Base-by-base conservation (phyloP, 2,888 invertebrate genomes). In the Microplitis deprimator region DNA sequence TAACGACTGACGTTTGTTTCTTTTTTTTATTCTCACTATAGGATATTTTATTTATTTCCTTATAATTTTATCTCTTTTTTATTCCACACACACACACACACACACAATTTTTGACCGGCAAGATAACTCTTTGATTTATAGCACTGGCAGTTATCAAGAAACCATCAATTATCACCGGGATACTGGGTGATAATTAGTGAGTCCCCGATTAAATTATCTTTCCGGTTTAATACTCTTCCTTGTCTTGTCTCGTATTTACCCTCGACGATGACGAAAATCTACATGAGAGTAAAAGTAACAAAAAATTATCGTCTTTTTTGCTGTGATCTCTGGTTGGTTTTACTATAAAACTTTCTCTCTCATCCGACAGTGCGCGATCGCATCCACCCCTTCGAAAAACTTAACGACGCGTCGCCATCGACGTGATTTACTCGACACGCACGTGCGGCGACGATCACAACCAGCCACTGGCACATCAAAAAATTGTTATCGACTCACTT, bases 371-470 rank as follows among this genome's bases (percentile, higher is more conserved):
- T 61, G 71, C 17, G 2, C 62, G 20, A 41, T 40, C 17, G 60
- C 38, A 59, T 41, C 16, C 73, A 62, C 40, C 73, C 67, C 64
- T n/a, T 67, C 67, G 76, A 73, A 73, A 77, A 74, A 70, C 40
- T 59, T 67, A 77, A 77, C 64, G 70, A 74, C 41, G 64, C 40
- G 68, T 40, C 38, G 39, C 40, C 64, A 64, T 84, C 83, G 80
- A 79, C 77, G 80, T 84, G 85, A 85, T 86, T 85, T 86, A 85
- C 84, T 82, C 79, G 81, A 84, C 68, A 69, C 83, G 81, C 85
- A 83, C 84, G 84, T 83, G 85, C 82, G 79, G 84, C 82, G 79
- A 80, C 81, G 73, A 64, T 67, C 77, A 69, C 73, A 68, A 65
- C 70, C 73, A 68, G 50, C 13, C 77, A 69, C 76, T 65, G 41